Base-by-base conservation (phyloP, 2,113 vertebrate species). In the Phasianus colchicus region DNA sequence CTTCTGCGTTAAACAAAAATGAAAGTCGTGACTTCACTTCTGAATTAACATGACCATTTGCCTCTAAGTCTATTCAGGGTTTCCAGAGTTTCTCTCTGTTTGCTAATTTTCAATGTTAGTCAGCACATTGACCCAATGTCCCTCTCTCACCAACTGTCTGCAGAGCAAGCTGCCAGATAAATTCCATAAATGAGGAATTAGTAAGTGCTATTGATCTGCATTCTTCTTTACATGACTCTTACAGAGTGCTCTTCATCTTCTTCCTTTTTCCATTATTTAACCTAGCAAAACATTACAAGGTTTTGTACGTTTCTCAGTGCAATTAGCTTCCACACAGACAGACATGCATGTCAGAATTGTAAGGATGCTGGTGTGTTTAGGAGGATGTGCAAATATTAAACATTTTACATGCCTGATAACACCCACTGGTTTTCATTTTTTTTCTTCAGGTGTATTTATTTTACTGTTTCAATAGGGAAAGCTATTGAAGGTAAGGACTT, bases 1-100 rank as follows among this genome's bases (percentile, higher is more conserved):
- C 72, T 88, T 65, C 52, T 81, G 69, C 50, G 72, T 88, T 91
- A 73, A 93, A 83, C 60, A 93, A 89, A 86, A 95, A 80, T 83
- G 8, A 89, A 92, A 92, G 60, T 55, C 0, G 0, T 87, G 22
- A 54, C 29, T 87, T 87, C 77, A 76, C 29, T 93, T 86, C 69
- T 81, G 58, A 73, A 73, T 84, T 93, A 89, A 76, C 18, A 17
- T 83, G 75, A 57, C 52, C 47, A 61, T 88, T 88, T 77, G 11
- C 45, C 52, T 89, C 78, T 80, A 69, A 90, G n/a, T 52, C 85
- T 71, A 36, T 22, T 65, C 78, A 52, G 67, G 64, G 47, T 81
- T 81, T 64, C 32, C 38, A 40, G 14, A 66, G 38, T 76, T 19
- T 86, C 69, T 18, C 8, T 67, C 52, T 82, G 7, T 82, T 45